Evolutionary conservation across 2,113 vertebrate genomes (phyloP).

Genomic region (Burhinus bistriatus): DNA sequence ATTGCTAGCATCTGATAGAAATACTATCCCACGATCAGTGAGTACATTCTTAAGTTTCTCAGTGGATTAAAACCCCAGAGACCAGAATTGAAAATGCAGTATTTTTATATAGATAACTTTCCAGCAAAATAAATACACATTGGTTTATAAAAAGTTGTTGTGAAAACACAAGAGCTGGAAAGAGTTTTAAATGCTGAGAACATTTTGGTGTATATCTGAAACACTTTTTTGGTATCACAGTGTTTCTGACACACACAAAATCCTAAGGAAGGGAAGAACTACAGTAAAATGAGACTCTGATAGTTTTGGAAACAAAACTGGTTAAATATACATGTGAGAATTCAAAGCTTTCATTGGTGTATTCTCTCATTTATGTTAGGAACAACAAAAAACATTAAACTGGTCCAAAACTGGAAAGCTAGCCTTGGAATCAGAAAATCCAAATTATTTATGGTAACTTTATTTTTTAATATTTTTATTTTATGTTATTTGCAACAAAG

Average conservation of each 20-base stretch:
- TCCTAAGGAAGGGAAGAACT: background rate
- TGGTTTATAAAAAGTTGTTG: background rate
- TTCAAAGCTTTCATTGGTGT: background rate
- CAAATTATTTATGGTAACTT: background rate
- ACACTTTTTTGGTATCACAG: background rate
- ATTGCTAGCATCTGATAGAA: background rate
- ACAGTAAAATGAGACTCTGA: background rate
- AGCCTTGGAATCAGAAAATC: background rate
- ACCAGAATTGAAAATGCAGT: background rate
- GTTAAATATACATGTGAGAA: background rate
- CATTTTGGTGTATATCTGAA: background rate
- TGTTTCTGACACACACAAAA: background rate
- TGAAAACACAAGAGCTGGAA: background rate
- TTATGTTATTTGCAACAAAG: background rate
- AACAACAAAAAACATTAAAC: background rate
- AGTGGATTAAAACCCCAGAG: background rate
- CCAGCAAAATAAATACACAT: background rate
- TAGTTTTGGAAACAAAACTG: background rate
- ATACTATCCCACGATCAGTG: background rate
- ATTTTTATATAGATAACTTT: conserved; percentile 18
- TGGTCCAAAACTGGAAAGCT: background rate
- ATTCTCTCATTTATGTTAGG: background rate
- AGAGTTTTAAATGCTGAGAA: background rate
- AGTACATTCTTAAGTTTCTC: background rate
- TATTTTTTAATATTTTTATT: background rate